A percentile compares a stretch with the other conserved stretches of the same genome.
Evolutionary conservation across 1,140 invertebrate genomes (phyloP).

Genomic region (Rhopalosiphum maidis): DNA sequence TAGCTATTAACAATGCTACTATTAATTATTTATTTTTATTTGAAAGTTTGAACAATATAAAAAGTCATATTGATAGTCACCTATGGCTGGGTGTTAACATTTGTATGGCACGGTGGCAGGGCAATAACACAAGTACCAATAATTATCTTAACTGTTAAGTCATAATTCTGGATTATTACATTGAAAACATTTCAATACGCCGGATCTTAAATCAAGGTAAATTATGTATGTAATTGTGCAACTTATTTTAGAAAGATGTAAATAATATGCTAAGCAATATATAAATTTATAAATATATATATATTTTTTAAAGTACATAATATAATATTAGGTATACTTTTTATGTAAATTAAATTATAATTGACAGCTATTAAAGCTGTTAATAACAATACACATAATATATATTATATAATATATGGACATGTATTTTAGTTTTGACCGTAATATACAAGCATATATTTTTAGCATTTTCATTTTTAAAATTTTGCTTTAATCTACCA

Average conservation of each 20-base stretch:
- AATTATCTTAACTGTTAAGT: background rate
- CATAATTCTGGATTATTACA: background rate
- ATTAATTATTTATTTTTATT: background rate
- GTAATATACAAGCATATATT: slow-evolving; percentile 3
- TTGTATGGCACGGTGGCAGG: background rate
- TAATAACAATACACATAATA: background rate
- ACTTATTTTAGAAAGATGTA: slow-evolving; percentile 28
- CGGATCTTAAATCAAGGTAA: slow-evolving; percentile 46
- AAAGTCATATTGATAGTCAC: background rate
- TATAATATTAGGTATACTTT: background rate
- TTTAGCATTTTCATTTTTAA: background rate
- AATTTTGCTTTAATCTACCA: background rate
- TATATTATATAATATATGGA: background rate
- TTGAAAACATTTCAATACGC: background rate
- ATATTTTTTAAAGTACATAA: background rate
- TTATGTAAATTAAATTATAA: background rate
- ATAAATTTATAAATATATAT: background rate
- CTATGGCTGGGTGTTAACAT: background rate
- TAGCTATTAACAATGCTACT: background rate
- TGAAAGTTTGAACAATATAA: background rate
- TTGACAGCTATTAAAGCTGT: background rate
- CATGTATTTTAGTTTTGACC: background rate
- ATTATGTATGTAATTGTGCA: background rate
- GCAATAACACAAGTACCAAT: background rate
- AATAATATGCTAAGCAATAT: slow-evolving; percentile 39